phyloP scores from a whole-genome alignment of 2,113 vertebrate genomes.

The Microcebus griseorufus region DNA sequence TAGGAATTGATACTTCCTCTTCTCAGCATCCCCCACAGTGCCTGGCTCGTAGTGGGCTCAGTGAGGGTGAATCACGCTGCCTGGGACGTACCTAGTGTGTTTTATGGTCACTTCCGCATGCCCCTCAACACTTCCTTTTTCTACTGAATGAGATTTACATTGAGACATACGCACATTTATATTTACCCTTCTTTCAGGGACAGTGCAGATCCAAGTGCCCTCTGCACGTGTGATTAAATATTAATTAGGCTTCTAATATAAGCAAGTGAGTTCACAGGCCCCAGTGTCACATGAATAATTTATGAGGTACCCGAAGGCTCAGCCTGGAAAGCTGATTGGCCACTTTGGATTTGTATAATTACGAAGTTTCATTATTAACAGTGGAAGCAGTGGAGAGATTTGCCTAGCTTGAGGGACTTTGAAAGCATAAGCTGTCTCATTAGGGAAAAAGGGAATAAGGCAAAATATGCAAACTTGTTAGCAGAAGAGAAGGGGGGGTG shows the following conservation, averaged over 20 bases:
- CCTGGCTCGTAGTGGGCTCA: background rate
- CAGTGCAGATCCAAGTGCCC: constrained; percentile 81
- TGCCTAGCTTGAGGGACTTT: constrained; percentile 91
- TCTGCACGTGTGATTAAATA: constrained; percentile 89
- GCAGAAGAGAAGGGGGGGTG: constrained; percentile 70
- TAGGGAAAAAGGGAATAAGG: constrained; percentile 88
- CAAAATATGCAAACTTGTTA: constrained; percentile 91
- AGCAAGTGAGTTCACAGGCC: constrained; percentile 89
- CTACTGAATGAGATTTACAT: constrained; percentile 53
- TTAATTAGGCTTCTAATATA: constrained; percentile 92
- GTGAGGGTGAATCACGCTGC: background rate
- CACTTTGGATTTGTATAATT: constrained; percentile 92
- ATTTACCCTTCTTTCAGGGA: constrained; percentile 78
- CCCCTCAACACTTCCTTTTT: constrained; percentile 30
- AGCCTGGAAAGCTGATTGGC: constrained; percentile 89
- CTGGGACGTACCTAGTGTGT: background rate
- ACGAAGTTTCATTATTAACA: constrained; percentile 93
- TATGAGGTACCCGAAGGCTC: constrained; percentile 90
- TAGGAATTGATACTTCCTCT: background rate
- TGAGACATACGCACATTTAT: constrained; percentile 65
- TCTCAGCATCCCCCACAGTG: background rate
- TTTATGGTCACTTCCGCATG: background rate
- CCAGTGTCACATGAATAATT: constrained; percentile 87
- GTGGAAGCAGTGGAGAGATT: constrained; percentile 88
- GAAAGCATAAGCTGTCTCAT: constrained; percentile 91